A percentile compares a stretch with the other conserved stretches of the same genome.
These are phyloP conservation scores for Takifugu ocellatus DNA, from an alignment of 2,797 vertebrate species.

Conservation along the genomic window DNA sequence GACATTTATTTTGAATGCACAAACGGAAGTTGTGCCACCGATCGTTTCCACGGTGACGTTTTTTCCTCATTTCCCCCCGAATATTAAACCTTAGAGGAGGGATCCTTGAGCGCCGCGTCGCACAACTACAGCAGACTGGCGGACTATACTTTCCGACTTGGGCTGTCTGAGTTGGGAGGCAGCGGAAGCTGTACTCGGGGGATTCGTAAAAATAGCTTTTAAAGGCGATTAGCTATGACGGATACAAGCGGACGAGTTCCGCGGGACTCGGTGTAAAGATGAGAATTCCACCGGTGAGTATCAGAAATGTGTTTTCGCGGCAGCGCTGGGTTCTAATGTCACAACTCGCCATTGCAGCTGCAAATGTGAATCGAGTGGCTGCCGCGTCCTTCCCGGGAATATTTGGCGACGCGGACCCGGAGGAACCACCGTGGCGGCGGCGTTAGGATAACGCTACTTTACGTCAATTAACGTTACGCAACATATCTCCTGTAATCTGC, in stretches of 20 bases:
- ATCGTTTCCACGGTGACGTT: neutral
- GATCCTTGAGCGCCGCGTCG: constrained; percentile 59
- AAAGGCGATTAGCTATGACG: constrained; percentile 58
- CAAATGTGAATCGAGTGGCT: neutral
- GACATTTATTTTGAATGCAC: constrained; percentile 29
- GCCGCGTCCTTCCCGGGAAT: neutral
- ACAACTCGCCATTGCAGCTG: constrained; percentile 51
- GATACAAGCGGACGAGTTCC: constrained; percentile 47
- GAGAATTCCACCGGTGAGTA: constrained; percentile 78
- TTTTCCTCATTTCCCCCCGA: constrained; percentile 34
- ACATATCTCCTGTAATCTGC: constrained; percentile 12
- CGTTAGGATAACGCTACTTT: constrained; percentile 23
- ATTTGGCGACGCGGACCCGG: constrained; percentile 7
- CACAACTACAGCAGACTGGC: constrained; percentile 59
- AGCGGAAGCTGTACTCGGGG: constrained; percentile 28
- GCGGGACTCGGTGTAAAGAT: constrained; percentile 64
- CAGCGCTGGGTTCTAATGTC: constrained; percentile 29
- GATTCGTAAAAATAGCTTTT: constrained; percentile 37
- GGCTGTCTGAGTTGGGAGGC: constrained; percentile 28
- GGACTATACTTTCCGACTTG: constrained; percentile 58
- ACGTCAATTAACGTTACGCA: constrained; percentile 42
- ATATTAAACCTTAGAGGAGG: constrained; percentile 60
- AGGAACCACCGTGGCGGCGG: constrained; percentile 5
- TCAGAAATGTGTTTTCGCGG: constrained; percentile 38
- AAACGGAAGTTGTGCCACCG: constrained; percentile 4